A percentile compares a stretch with the other conserved stretches of the same genome.
Conservation (phyloP, 2,888 invertebrate genomes). For the Napeogenes inachia region DNA sequence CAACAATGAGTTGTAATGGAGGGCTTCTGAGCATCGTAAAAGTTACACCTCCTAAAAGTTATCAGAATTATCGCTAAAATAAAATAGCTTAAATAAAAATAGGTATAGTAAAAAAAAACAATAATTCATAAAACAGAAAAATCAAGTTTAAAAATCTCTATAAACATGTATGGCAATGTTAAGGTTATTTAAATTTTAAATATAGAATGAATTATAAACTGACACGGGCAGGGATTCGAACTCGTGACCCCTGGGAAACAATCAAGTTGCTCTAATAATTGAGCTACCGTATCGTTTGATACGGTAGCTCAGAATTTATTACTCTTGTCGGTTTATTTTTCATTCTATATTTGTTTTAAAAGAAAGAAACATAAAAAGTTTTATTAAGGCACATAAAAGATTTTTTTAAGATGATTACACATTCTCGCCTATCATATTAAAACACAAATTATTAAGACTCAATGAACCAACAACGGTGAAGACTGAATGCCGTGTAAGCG, state of each 20-base stretch:
- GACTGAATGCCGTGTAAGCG: conserved; percentile 5
- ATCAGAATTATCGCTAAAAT: background rate
- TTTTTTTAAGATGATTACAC: conserved; percentile 1
- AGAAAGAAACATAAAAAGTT: background rate
- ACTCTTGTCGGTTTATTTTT: background rate
- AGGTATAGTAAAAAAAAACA: too few relatives aligned
- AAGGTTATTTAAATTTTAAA: too few relatives aligned
- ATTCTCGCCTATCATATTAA: conserved; percentile 2
- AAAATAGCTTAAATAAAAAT: background rate
- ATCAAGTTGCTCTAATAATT: too few relatives aligned
- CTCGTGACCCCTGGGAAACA: too few relatives aligned
- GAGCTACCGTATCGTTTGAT: too few relatives aligned
- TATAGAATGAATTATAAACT: too few relatives aligned
- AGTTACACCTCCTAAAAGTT: background rate
- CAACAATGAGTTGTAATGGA: background rate
- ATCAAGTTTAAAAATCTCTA: too few relatives aligned
- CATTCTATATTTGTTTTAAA: background rate
- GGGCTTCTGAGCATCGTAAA: background rate
- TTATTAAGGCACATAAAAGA: background rate
- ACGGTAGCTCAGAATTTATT: too few relatives aligned
- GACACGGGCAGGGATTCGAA: too few relatives aligned
- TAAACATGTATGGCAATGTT: too few relatives aligned
- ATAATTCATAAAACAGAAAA: background rate
- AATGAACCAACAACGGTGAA: conserved; percentile 2
- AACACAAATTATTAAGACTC: conserved; percentile 4